Percentiles rank a stretch among this genome's conserved stretches.
These are phyloP conservation scores for Spatula clypeata DNA, from an alignment of 2,797 vertebrate genomes.

Conservation along the genomic window DNA sequence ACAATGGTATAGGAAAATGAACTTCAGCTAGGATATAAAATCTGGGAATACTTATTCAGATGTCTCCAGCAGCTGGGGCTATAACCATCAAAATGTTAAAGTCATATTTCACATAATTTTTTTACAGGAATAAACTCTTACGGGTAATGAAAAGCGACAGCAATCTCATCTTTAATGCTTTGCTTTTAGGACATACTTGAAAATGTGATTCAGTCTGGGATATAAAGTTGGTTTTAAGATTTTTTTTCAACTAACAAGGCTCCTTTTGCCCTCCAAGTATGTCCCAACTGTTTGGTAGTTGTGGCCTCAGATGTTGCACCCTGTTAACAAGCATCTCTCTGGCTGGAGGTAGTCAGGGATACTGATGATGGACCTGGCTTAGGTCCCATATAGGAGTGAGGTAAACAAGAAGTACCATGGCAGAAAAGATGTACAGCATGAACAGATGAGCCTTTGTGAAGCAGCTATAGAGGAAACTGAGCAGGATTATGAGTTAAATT, in stretches of 20 bases:
- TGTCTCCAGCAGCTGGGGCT: background rate
- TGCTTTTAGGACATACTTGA: background rate
- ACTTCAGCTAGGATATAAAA: background rate
- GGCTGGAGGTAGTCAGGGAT: background rate
- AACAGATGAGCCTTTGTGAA: background rate
- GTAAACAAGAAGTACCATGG: background rate
- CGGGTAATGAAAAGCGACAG: background rate
- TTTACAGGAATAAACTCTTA: background rate
- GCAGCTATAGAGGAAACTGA: background rate
- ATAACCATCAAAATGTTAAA: background rate
- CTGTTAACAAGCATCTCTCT: background rate
- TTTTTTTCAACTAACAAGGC: background rate
- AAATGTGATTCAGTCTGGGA: background rate
- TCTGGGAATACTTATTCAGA: background rate
- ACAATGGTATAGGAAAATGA: background rate
- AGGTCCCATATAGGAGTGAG: too few relatives aligned
- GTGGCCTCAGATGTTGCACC: background rate
- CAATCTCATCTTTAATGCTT: background rate
- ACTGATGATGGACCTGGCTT: background rate
- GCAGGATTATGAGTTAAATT: background rate
- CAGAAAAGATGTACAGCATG: background rate
- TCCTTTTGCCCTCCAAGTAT: background rate
- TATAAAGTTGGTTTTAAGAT: background rate
- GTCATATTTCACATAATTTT: background rate
- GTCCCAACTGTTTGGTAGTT: background rate